These are phyloP conservation scores for Dreissena rostriformis DNA, from an alignment of 1,140 invertebrate genomes.

Conservation along the genomic window DNA sequence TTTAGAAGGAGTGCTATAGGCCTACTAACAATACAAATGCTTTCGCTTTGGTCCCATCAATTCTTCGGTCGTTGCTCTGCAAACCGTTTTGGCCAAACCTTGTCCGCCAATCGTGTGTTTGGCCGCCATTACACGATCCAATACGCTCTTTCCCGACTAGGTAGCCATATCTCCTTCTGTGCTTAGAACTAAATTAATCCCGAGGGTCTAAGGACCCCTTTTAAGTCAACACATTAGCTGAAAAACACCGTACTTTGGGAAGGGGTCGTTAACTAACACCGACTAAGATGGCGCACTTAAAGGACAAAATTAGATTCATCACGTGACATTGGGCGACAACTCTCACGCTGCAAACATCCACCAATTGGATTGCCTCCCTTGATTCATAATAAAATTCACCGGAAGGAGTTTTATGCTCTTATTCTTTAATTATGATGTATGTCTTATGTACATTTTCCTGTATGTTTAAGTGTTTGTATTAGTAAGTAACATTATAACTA, in stretches of 20 bases:
- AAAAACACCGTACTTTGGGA: slow-evolving; percentile 38
- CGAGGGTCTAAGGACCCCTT: slow-evolving; percentile 52
- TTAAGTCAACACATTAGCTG: slow-evolving; percentile 41
- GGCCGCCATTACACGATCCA: slow-evolving; percentile 97
- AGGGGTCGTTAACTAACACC: slow-evolving; percentile 52
- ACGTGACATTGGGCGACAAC: slow-evolving; percentile 50
- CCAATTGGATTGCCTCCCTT: no score
- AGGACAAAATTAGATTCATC: slow-evolving; percentile 53
- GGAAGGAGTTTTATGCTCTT: no score
- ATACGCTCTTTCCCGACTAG: slow-evolving; percentile 94
- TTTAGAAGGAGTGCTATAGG: no score
- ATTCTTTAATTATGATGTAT: no score
- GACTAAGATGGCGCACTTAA: slow-evolving; percentile 57
- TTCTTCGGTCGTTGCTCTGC: slow-evolving; percentile 99
- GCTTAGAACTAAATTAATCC: not conserved
- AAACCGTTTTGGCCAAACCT: slow-evolving; percentile 99
- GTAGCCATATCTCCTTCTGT: slow-evolving; percentile 43
- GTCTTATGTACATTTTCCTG: no score
- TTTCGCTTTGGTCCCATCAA: slow-evolving; percentile 99
- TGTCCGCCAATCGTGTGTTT: slow-evolving; percentile 99
- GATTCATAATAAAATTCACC: no score
- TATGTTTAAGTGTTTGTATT: no score
- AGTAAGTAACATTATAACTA: no score
- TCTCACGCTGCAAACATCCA: not conserved
- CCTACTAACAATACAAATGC: slow-evolving; percentile 99